These are phyloP conservation scores for Xiphorhynchus elegans DNA, from an alignment of 2,113 vertebrate genomes.

Conservation along the genomic window DNA sequence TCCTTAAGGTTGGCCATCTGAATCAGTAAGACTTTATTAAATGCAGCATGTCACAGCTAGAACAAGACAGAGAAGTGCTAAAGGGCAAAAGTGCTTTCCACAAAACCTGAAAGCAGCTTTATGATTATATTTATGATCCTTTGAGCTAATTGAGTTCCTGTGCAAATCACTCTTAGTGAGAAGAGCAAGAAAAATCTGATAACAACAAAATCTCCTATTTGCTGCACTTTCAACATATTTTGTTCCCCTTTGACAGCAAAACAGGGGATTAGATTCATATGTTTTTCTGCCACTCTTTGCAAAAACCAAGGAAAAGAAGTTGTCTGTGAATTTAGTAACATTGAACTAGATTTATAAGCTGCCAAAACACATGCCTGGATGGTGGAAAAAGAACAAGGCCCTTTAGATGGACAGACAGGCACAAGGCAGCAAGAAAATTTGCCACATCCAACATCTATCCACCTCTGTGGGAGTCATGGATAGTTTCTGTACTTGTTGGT, in stretches of 20 bases:
- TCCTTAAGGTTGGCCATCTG: slow-evolving; percentile 36
- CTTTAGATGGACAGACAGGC: neutral
- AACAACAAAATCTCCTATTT: slow-evolving; percentile 17
- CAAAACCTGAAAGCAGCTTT: neutral
- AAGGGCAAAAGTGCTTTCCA: slow-evolving; percentile 45
- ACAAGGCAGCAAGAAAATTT: neutral
- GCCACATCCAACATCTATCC: neutral
- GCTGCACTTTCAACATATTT: neutral
- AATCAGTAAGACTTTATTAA: slow-evolving; percentile 61
- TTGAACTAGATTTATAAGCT: neutral
- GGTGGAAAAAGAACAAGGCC: neutral
- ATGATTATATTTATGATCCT: slow-evolving; percentile 35
- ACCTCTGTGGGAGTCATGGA: neutral
- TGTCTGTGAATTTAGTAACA: neutral
- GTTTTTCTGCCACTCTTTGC: neutral
- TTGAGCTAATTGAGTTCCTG: slow-evolving; percentile 23
- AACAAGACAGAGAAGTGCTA: slow-evolving; percentile 44
- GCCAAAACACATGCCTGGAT: neutral
- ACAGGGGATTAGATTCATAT: neutral
- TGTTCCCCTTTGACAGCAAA: slow-evolving; percentile 4
- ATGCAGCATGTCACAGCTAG: slow-evolving; percentile 41
- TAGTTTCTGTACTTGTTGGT: neutral
- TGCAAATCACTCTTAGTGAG: slow-evolving; percentile 31
- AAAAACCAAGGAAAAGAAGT: neutral
- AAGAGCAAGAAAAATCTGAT: slow-evolving; percentile 24